Percentiles rank a stretch among this genome's conserved stretches.
Evolutionary conservation across 2,888 invertebrate genomes (phyloP).

Genomic region (Harmothoe impar): DNA sequence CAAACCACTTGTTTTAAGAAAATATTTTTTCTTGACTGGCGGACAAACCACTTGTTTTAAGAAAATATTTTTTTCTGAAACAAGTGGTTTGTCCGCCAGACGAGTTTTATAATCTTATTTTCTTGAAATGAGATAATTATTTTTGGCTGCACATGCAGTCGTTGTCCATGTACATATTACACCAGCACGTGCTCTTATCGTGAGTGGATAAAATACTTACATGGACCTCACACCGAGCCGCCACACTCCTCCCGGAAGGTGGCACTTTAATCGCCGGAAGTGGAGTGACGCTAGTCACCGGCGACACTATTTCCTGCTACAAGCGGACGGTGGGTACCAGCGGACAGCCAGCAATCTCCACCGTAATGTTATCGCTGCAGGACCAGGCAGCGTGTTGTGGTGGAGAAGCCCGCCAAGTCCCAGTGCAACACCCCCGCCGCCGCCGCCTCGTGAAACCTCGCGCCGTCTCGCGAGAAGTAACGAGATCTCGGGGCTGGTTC

Average conservation of each 20-base stretch:
- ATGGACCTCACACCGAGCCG: no score
- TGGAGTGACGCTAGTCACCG: neutral
- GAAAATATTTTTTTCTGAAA: no score
- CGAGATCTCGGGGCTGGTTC: constrained; percentile 7
- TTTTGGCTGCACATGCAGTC: no score
- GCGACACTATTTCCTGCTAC: constrained; percentile 13
- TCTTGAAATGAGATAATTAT: no score
- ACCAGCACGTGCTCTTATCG: no score
- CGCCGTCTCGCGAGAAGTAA: constrained; percentile 39
- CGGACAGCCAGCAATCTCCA: constrained; percentile 3
- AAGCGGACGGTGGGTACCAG: neutral
- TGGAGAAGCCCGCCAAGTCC: neutral
- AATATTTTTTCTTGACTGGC: no score
- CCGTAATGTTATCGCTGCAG: neutral
- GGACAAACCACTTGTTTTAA: no score
- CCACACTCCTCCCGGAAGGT: neutral
- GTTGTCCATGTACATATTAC: no score
- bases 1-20: no score
- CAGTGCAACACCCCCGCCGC: neutral
- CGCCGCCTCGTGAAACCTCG: constrained; percentile 7
- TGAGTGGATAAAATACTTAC: no score
- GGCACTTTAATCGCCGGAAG: neutral
- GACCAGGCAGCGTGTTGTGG: neutral
- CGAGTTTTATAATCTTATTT: no score
- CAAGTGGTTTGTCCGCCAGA: no score